phyloP scores from a whole-genome alignment of 1,140 invertebrate genomes.

The Plectus sambesii region DNA sequence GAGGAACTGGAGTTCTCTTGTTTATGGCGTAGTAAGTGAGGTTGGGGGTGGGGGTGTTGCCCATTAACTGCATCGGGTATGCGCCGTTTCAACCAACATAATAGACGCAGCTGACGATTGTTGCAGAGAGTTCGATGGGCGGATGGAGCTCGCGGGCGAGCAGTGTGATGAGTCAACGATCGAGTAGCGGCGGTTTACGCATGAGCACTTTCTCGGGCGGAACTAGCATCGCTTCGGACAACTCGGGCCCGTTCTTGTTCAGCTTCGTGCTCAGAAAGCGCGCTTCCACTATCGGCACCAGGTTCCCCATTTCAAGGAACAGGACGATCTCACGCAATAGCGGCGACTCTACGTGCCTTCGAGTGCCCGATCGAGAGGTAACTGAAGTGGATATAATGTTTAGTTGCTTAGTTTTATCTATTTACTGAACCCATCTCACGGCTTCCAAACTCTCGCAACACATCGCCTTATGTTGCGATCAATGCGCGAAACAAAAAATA shows the following conservation, averaged over 20 bases:
- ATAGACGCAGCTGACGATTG: no score
- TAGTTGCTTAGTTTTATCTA: no score
- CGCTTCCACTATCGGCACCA: slow-evolving; percentile 42
- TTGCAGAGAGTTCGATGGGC: slow-evolving; percentile 38
- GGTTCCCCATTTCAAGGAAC: slow-evolving; percentile 42
- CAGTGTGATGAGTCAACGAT: slow-evolving; percentile 42
- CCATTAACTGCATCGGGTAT: no score
- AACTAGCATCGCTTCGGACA: slow-evolving; percentile 44
- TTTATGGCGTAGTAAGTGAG: no score
- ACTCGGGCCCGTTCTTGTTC: slow-evolving; percentile 44
- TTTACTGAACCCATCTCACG: no score
- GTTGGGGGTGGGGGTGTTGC: no score
- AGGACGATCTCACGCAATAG: slow-evolving; percentile 43
- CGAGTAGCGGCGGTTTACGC: slow-evolving; percentile 33
- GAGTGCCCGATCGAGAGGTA: slow-evolving; percentile 43
- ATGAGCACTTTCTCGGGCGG: slow-evolving; percentile 43
- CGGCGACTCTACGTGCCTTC: slow-evolving; percentile 39
- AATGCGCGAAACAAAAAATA: no score
- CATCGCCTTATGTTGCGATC: no score
- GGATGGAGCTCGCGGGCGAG: slow-evolving; percentile 43
- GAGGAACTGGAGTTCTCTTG: no score
- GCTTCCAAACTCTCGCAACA: no score
- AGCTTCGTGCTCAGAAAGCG: slow-evolving; percentile 41
- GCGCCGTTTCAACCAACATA: no score
- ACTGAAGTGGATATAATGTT: slow-evolving; percentile 11